Conservation (phyloP, 2,888 invertebrate species). For the Dryococelus australis region DNA sequence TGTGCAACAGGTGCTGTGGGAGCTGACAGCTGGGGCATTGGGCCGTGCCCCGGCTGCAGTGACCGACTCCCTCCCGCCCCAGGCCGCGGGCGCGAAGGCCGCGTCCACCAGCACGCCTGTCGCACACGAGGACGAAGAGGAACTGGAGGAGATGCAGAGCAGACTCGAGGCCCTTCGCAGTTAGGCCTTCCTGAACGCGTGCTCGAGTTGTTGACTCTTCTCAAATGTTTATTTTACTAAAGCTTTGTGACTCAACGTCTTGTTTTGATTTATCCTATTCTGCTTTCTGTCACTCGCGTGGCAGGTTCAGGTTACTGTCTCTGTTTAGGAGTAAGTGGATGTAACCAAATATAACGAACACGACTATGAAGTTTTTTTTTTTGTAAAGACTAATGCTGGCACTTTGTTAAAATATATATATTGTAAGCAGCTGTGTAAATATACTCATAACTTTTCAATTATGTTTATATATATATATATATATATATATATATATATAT, state of each 20-base stretch:
- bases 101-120: constrained; percentile 60
- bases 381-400: not conserved
- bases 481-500: no score
- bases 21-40: constrained; percentile 88
- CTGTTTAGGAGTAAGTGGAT: no score
- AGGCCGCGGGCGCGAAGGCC: constrained; percentile 68
- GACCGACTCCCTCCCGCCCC: constrained; percentile 65
- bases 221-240: no score
- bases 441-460: not conserved
- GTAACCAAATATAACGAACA: no score
- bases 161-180: constrained; percentile 87
- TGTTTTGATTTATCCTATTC: no score
- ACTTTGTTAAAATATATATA: not conserved
- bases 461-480: not conserved
- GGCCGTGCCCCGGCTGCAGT: constrained; percentile 84
- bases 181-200: constrained; percentile 58
- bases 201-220: no score
- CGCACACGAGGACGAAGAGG: constrained; percentile 72
- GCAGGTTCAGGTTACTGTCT: no score
- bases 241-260: no score
- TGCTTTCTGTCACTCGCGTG: no score
- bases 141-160: constrained; percentile 91
- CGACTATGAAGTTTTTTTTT: no score
- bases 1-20: constrained; percentile 76
- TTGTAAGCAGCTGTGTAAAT: not conserved